phyloP scores from a whole-genome alignment of 2,113 vertebrate species.

The Abramis brama region DNA sequence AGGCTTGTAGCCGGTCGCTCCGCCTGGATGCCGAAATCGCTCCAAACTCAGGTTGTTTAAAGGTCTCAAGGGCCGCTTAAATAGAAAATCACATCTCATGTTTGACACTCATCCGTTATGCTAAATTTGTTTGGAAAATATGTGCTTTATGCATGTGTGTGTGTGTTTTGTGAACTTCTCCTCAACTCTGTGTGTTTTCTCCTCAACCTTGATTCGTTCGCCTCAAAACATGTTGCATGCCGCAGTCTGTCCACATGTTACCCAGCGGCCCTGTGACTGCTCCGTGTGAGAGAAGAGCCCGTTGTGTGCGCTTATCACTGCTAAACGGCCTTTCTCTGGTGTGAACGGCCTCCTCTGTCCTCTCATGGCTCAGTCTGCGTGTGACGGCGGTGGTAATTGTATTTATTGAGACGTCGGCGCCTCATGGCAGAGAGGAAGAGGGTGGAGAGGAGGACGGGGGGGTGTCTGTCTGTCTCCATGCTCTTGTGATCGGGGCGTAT shows the following conservation, averaged over 20 bases:
- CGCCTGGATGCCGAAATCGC: too few relatives aligned
- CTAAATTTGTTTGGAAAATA: too few relatives aligned
- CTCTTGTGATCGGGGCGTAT: slow-evolving; percentile 53
- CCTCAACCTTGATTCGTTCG: not conserved
- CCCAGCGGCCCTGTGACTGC: not conserved
- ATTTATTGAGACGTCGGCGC: slow-evolving; percentile 21
- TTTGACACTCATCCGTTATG: too few relatives aligned
- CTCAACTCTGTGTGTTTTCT: not conserved
- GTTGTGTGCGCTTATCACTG: not conserved
- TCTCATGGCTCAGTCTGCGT: not conserved
- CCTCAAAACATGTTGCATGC: not conserved
- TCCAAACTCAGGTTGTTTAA: too few relatives aligned
- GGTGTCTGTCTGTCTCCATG: slow-evolving; percentile 12
- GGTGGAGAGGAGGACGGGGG: not conserved
- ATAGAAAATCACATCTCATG: too few relatives aligned
- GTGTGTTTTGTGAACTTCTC: not conserved
- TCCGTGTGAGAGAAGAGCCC: not conserved
- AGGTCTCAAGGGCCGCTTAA: too few relatives aligned
- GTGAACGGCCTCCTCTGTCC: slow-evolving; percentile 26
- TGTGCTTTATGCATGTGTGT: too few relatives aligned
- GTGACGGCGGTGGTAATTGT: not conserved
- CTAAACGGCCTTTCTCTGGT: not conserved
- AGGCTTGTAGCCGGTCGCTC: too few relatives aligned
- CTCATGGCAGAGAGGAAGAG: slow-evolving; percentile 11
- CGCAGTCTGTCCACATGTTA: not conserved